Evolutionary conservation across 2,888 invertebrate genomes (phyloP), one percentile per base, ranked within the genome.

Genomic region (Stenodema calcarata): DNA sequence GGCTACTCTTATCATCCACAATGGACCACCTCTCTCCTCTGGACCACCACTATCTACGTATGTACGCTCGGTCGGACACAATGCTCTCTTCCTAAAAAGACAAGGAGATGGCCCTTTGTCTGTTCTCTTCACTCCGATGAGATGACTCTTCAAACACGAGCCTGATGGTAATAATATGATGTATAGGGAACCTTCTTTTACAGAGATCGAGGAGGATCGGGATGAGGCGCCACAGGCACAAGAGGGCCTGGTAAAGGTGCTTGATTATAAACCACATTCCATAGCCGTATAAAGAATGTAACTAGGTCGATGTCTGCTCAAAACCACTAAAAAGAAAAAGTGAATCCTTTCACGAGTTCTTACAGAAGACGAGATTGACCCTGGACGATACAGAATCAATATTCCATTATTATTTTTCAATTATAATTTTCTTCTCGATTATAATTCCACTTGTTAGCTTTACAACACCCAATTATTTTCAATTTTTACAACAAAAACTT

Each of bases 41-140:
- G 50, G n/a, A 50, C 50, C 50, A n/a, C n/a, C 50, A 16, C 50
- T n/a, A n/a, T 62, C 23, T 62, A 62, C 23, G 62, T 62, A 23
- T 23, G 62, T 54, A 54, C 54, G 42, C 54, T 14, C 7, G 54
- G 54, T 62, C 23, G 23, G 78, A 42, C 78, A 78, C 78, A 78
- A 78, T 78, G 78, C 42, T 18, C 44, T 11, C 16, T 18, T 11
- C 44, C 78, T 44, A 78, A 78, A 78, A 78, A 78, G 78, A 78
- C 78, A 78, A 78, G 44, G 78, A 42, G 78, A 44, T 14, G 42
- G 35, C 42, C 44, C 78, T 44, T 78, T 78, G 78, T 78, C 78
- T 27, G 42, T 3, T 78, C 23, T 62, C n/a, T n/a, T 42, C 44
- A 14, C 44, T 78, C 27, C 27, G 62, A 62, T 18, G 62, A 62